These are phyloP conservation scores for Zelleria hepariella DNA, from an alignment of 2,888 invertebrate genomes.

Conservation along the genomic window DNA sequence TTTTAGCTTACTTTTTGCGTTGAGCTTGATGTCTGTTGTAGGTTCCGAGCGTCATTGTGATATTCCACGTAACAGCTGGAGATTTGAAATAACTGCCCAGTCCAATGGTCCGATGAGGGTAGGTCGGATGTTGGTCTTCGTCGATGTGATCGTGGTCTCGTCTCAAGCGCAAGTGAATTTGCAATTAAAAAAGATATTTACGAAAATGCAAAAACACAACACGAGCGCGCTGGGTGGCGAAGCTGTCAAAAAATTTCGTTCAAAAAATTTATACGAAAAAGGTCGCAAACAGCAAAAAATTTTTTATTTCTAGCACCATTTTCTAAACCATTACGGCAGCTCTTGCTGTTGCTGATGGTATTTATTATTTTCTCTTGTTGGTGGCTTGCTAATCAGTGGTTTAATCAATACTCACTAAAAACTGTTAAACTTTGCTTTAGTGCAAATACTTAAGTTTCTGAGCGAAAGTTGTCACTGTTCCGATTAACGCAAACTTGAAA, in stretches of 20 bases:
- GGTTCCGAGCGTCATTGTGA: slow-evolving; percentile 58
- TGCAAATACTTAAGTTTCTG: too few relatives aligned
- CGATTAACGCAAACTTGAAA: neutral
- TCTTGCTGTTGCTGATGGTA: too few relatives aligned
- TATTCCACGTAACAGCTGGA: neutral
- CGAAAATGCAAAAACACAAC: slow-evolving; percentile 1
- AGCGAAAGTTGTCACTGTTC: neutral
- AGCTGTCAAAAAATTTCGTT: neutral
- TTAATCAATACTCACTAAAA: too few relatives aligned
- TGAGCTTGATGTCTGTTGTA: slow-evolving; percentile 63
- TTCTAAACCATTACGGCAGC: too few relatives aligned
- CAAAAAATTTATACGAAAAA: neutral
- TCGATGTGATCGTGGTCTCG: neutral
- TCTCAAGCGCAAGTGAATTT: neutral
- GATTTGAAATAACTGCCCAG: neutral
- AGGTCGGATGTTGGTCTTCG: neutral
- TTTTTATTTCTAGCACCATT: too few relatives aligned
- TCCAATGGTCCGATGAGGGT: neutral
- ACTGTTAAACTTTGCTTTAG: too few relatives aligned
- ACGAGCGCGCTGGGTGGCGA: neutral
- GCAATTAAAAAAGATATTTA: neutral
- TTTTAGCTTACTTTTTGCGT: slow-evolving; percentile 48
- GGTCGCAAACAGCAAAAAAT: too few relatives aligned
- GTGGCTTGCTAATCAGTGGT: too few relatives aligned
- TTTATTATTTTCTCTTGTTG: too few relatives aligned